Conservation (phyloP, 2,888 invertebrate species). For the Stenodema calcarata region DNA sequence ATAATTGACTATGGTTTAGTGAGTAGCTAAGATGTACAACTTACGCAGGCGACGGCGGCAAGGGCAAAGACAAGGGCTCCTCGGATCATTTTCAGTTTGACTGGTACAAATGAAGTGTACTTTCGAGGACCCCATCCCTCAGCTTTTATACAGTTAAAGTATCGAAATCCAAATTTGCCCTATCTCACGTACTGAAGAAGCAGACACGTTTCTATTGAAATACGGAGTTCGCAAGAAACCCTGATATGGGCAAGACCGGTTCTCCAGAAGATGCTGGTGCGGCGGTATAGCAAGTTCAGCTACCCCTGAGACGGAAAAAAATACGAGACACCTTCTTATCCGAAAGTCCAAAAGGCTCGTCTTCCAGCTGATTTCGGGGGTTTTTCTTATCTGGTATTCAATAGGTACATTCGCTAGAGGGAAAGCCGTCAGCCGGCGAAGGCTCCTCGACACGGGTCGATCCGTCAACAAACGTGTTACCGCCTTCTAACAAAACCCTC, state of each 20-base stretch:
- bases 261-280: background rate
- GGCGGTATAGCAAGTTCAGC: background rate
- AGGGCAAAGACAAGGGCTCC: conserved; percentile 40
- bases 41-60: conserved; percentile 34
- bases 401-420: background rate
- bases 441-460: conserved; percentile 14
- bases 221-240: background rate
- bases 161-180: background rate
- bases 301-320: too few relatives aligned
- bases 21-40: background rate
- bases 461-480: conserved; percentile 11
- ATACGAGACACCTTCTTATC: background rate
- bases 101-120: conserved; percentile 32
- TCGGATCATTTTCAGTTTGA: conserved; percentile 37
- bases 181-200: conserved; percentile 32
- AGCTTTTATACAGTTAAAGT: conserved; percentile 26
- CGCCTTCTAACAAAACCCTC: background rate
- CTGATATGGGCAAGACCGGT: background rate
- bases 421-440: background rate
- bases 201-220: conserved; percentile 15
- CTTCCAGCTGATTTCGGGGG: background rate
- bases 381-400: background rate
- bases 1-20: background rate
- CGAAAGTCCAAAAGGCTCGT: background rate
- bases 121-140: background rate